Conservation (phyloP, 2,888 invertebrate species). For the Tetragonula carbonaria region DNA sequence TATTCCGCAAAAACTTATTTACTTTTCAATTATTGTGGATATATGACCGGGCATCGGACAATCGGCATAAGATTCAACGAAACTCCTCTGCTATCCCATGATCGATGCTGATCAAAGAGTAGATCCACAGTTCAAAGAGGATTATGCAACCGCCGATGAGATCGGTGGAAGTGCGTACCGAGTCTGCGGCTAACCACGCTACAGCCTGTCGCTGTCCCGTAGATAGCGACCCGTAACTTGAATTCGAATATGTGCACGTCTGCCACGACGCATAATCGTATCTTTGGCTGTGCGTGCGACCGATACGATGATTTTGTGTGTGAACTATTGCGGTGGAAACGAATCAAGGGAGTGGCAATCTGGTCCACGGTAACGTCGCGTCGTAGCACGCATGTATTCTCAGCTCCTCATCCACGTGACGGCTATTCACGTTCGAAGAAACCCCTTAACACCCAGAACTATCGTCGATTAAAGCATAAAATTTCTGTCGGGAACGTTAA, state of each 20-base stretch:
- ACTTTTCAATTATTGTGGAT: background rate
- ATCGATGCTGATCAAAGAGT: constrained; percentile 42
- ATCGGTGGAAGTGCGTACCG: constrained; percentile 68
- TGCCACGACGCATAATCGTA: constrained; percentile 53
- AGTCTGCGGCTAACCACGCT: constrained; percentile 73
- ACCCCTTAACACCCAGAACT: no score
- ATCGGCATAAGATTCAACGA: background rate
- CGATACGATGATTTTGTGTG: constrained; percentile 22
- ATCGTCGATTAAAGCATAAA: no score
- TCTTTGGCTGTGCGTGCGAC: constrained; percentile 31
- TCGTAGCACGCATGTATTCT: background rate
- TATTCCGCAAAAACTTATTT: background rate
- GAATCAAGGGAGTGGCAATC: constrained; percentile 35
- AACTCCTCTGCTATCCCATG: constrained; percentile 6
- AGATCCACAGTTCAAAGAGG: constrained; percentile 46
- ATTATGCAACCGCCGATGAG: constrained; percentile 70
- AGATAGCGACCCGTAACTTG: constrained; percentile 68
- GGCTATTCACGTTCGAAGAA: no score
- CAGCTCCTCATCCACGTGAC: background rate
- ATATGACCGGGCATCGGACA: background rate
- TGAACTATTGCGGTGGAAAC: constrained; percentile 59
- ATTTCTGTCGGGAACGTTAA: no score
- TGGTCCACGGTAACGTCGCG: constrained; percentile 3
- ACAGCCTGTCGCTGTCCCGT: constrained; percentile 63
- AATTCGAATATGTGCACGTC: constrained; percentile 65